A percentile compares a stretch with the other conserved stretches of the same genome.
These are phyloP conservation scores for Anguilla marmorata DNA, from an alignment of 2,797 vertebrate species.

Conservation along the genomic window DNA sequence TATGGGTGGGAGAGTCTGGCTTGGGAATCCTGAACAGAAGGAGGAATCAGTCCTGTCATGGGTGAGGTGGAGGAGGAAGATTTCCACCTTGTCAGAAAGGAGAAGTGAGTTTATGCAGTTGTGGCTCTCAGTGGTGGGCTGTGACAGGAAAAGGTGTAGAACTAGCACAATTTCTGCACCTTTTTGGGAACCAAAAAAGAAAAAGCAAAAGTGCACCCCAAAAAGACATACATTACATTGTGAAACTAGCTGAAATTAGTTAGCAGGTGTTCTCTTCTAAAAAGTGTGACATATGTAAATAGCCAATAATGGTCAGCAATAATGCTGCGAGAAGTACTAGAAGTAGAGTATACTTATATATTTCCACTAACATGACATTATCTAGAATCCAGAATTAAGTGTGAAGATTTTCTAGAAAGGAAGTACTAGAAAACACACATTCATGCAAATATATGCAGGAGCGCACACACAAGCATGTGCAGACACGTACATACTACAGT, in stretches of 20 bases:
- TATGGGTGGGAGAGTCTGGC: constrained; percentile 26
- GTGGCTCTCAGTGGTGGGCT: background rate
- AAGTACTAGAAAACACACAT: background rate
- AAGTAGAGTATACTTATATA: background rate
- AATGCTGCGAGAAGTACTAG: background rate
- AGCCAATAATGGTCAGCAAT: too few species aligned
- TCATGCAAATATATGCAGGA: background rate
- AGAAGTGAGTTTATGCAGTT: background rate
- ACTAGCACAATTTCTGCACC: background rate
- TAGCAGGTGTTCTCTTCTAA: background rate
- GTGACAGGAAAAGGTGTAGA: background rate
- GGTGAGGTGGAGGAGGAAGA: background rate
- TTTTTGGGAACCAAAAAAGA: too few species aligned
- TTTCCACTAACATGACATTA: background rate
- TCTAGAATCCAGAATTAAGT: too few species aligned
- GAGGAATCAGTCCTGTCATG: background rate
- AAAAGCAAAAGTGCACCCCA: background rate
- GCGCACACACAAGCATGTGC: constrained; percentile 19
- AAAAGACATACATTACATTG: background rate
- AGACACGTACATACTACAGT: background rate
- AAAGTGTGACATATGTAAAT: background rate
- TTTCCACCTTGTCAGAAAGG: background rate
- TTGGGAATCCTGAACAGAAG: constrained; percentile 3
- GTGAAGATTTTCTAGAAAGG: too few species aligned
- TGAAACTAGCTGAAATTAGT: background rate